phyloP scores from a whole-genome alignment of 2,113 vertebrate genomes.

The Dromaius novaehollandiae region DNA sequence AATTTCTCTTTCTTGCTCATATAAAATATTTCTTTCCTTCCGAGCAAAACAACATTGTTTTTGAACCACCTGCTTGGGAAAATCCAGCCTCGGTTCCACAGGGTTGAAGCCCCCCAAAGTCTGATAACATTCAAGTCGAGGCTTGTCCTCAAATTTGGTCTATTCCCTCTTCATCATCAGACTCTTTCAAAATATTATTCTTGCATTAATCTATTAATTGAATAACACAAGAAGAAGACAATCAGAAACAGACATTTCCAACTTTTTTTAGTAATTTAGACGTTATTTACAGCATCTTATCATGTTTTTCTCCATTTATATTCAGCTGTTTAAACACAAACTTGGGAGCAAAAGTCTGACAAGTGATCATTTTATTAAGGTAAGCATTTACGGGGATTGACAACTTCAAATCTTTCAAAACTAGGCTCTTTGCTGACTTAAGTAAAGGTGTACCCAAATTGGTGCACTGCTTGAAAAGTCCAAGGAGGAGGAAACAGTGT shows the following conservation, averaged over 20 bases:
- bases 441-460: neutral
- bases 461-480: neutral
- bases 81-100: neutral
- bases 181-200: no score
- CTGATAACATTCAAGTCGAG: neutral
- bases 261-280: neutral
- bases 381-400: neutral
- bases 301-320: neutral
- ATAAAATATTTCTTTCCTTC: neutral
- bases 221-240: neutral
- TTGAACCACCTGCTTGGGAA: neutral
- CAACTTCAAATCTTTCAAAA: neutral
- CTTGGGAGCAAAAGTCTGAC: neutral
- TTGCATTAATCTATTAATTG: neutral
- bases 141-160: neutral
- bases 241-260: neutral
- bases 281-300: neutral
- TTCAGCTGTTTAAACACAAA: neutral
- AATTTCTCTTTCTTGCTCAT: neutral
- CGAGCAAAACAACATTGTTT: neutral
- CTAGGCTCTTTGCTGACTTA: neutral
- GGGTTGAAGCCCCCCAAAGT: neutral
- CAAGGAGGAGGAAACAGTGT: neutral
- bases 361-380: neutral
- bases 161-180: neutral